A percentile compares a stretch with the other conserved stretches of the same genome.
These are phyloP conservation scores for Drosophila suboccidentalis DNA, from an alignment of 2,888 invertebrate species.

Conservation along the genomic window DNA sequence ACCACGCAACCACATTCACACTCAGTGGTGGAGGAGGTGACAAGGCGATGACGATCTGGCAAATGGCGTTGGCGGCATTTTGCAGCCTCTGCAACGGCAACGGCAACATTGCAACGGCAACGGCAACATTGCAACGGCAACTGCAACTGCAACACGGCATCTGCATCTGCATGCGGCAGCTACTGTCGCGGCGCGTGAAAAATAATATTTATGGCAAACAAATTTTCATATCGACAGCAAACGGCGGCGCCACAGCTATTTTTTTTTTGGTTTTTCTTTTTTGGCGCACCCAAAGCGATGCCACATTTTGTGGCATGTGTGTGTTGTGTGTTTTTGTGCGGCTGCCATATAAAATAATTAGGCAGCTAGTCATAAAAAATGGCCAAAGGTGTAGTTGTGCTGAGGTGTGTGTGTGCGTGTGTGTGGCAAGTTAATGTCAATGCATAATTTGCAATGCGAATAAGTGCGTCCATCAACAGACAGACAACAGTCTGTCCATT, in stretches of 20 bases:
- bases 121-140: slow-evolving; percentile 18
- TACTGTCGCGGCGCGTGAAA: slow-evolving; percentile 72
- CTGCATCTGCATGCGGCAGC: slow-evolving; percentile 60
- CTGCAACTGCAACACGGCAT: slow-evolving; percentile 25
- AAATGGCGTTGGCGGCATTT: slow-evolving; percentile 31
- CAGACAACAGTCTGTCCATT: slow-evolving; percentile 10
- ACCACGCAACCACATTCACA: neutral
- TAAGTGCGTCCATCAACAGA: slow-evolving; percentile 45
- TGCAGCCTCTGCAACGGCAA: slow-evolving; percentile 17
- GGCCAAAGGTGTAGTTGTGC: slow-evolving; percentile 50
- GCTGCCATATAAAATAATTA: slow-evolving; percentile 75
- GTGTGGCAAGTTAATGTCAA: slow-evolving; percentile 61
- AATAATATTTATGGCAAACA: slow-evolving; percentile 80
- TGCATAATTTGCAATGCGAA: slow-evolving; percentile 59
- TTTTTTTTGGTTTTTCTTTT: slow-evolving; percentile 1
- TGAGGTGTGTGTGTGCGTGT: slow-evolving; percentile 7
- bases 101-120: slow-evolving; percentile 24
- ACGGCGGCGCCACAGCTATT: slow-evolving; percentile 3
- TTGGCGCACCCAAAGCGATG: slow-evolving; percentile 16
- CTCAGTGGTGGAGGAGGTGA: slow-evolving; percentile 17
- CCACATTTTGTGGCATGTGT: slow-evolving; percentile 47
- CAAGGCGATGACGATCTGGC: slow-evolving; percentile 32
- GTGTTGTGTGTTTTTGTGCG: slow-evolving; percentile 21
- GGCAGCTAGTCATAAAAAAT: slow-evolving; percentile 63
- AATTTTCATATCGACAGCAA: slow-evolving; percentile 77